Evolutionary conservation across 2,113 vertebrate species (phyloP), one percentile per base, ranked within the genome.

Genomic region (Pomatorhinus ruficollis): DNA sequence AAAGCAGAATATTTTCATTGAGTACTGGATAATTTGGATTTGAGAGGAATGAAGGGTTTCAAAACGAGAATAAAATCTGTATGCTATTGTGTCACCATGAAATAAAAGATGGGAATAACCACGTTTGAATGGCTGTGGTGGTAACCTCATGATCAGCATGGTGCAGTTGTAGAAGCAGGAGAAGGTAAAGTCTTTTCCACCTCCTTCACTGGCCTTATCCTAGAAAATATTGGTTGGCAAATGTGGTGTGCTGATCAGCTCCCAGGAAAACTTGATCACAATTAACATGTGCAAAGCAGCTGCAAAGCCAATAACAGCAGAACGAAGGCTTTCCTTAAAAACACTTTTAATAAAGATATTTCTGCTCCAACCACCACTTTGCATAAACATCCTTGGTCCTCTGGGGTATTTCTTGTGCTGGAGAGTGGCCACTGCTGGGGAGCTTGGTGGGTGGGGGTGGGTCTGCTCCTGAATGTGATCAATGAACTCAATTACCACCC

Each of bases 401-500:
- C 35, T 56, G 60, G 72, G 74, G 80, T 90, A 11, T 88, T 96
- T 30, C 61, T 52, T 80, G 91, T 81, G 77, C 94, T 94, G 94
- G 77, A 94, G 83, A 96, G 95, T 85, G 84, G 81, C 87, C 47
- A n/a, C 84, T 91, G 96, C 78, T 6, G 19, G 44, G 72, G 61
- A 89, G 66, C 84, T 70, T 30, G 7, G 6, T 80, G 20, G 54
- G 65, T 81, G 42, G 70, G 52, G 86, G 45, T 47, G 69, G 31
- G 2, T 44, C 80, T 96, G 77, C 70, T 76, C 79, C 56, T 91
- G 96, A 98, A 61, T 97, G 98, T 99, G 98, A 99, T 99, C 98
- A 99, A 98, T 99, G 98, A 99, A 98, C 97, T 98, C 98, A 98
- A 99, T 99, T 99, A 98, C 94, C 63, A 94, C 89, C 97, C 92